phyloP scores from a whole-genome alignment of 2,797 vertebrate genomes.

The Hoplostethus atlanticus region DNA sequence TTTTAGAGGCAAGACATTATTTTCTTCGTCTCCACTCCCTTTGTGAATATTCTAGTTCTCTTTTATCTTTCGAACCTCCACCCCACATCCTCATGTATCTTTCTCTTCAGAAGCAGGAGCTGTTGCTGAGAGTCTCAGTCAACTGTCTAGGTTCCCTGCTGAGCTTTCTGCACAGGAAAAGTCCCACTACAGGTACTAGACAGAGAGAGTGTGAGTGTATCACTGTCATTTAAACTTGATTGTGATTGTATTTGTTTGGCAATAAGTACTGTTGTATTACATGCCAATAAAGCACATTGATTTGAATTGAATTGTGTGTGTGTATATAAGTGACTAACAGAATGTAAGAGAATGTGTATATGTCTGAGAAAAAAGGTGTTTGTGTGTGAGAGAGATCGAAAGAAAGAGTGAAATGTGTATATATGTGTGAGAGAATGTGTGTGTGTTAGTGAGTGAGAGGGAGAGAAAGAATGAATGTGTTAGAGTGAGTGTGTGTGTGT shows the following conservation, averaged over 20 bases:
- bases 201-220: conserved; percentile 15
- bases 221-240: too few relatives aligned
- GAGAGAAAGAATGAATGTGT: too few relatives aligned
- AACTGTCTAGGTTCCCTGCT: conserved; percentile 90
- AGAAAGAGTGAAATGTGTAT: background rate
- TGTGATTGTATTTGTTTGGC: too few relatives aligned
- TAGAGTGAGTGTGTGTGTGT: background rate
- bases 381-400: background rate
- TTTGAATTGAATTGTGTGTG: too few relatives aligned
- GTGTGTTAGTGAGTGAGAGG: background rate
- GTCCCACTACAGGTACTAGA: conserved; percentile 85
- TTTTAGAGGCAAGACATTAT: too few relatives aligned
- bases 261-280: too few relatives aligned
- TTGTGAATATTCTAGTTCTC: background rate
- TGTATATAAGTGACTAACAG: too few relatives aligned
- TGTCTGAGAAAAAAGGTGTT: conserved; percentile 5
- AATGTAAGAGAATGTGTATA: too few relatives aligned
- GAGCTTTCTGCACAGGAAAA: conserved; percentile 86
- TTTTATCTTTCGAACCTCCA: conserved; percentile 10
- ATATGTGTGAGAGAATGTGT: background rate
- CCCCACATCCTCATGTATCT: background rate
- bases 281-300: too few relatives aligned
- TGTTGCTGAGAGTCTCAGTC: conserved; percentile 87
- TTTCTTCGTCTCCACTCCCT: background rate
- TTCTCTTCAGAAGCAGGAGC: conserved; percentile 87